Conservation (phyloP, 2,113 vertebrate species). For the Urocynchramus pylzowi region DNA sequence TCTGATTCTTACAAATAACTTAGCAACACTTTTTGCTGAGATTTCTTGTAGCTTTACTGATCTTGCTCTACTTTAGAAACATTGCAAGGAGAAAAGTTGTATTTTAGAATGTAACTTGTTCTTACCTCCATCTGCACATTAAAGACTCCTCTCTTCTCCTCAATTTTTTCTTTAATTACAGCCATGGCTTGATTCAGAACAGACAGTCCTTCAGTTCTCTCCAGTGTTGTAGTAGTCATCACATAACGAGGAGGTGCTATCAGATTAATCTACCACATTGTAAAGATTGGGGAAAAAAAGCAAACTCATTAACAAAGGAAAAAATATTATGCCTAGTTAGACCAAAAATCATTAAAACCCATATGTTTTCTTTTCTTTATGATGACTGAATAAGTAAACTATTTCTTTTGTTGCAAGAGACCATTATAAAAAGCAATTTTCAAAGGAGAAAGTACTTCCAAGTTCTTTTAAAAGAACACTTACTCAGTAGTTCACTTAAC, state of each 20-base stretch:
- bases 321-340: background rate
- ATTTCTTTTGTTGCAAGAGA: background rate
- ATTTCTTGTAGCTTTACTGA: background rate
- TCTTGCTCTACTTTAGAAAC: background rate
- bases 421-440: background rate
- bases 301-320: background rate
- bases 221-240: slow-evolving; percentile 97
- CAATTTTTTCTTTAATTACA: slow-evolving; percentile 97
- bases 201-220: slow-evolving; percentile 95
- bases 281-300: background rate
- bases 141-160: slow-evolving; percentile 96
- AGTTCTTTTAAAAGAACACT: background rate
- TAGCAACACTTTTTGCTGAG: background rate
- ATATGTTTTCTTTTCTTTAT: background rate
- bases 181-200: slow-evolving; percentile 98
- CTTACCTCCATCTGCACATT: slow-evolving; percentile 97
- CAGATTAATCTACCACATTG: slow-evolving; percentile 86
- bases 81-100: background rate
- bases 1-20: background rate
- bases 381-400: background rate
- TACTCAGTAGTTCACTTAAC: background rate
- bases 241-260: slow-evolving; percentile 98
- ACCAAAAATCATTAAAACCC: background rate
- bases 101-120: background rate
- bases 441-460: background rate